phyloP scores from a whole-genome alignment of 92 coral and sea anemone species.

The Zoanthus solanderi region DNA sequence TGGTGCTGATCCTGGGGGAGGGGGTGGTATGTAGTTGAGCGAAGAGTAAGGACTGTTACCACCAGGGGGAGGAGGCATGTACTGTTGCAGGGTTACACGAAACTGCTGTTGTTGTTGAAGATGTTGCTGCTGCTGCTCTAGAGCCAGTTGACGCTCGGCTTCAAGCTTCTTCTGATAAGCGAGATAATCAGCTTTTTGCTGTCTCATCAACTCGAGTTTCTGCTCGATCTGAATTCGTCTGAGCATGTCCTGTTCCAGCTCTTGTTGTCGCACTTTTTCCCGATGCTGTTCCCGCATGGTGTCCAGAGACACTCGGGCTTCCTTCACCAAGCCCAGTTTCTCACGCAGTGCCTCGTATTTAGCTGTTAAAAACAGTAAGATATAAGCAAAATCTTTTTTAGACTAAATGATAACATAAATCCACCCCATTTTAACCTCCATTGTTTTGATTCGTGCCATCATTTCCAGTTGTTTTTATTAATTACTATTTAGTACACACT shows the following conservation, averaged over 20 bases:
- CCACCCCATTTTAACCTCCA: too few species aligned
- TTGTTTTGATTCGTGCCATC: too few species aligned
- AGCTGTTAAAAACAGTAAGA: conserved; percentile 51
- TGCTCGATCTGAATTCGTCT: conserved; percentile 98
- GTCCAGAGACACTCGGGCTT: conserved; percentile 87
- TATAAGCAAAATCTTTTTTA: too few species aligned
- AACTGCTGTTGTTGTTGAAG: conserved; percentile 58
- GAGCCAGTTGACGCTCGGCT: conserved; percentile 89
- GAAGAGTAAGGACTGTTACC: conserved; percentile 85
- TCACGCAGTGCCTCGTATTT: conserved; percentile 89
- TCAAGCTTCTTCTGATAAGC: conserved; percentile 94
- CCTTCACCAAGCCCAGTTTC: conserved; percentile 84
- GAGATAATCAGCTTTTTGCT: conserved; percentile 95
- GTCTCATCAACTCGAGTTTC: conserved; percentile 95
- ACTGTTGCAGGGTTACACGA: conserved; percentile 61
- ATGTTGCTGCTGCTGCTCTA: conserved; percentile 93
- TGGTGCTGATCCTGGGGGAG: conserved; percentile 50
- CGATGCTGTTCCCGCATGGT: conserved; percentile 89
- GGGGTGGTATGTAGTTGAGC: conserved; percentile 62
- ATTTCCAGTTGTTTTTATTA: too few species aligned
- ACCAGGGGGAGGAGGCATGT: conserved; percentile 53
- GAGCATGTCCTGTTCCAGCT: conserved; percentile 98
- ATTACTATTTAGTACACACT: too few species aligned
- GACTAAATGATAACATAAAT: too few species aligned
- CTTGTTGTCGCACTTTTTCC: conserved; percentile 96